Conservation (phyloP, 2,888 invertebrate genomes). For the Pachydiplax longipennis region DNA sequence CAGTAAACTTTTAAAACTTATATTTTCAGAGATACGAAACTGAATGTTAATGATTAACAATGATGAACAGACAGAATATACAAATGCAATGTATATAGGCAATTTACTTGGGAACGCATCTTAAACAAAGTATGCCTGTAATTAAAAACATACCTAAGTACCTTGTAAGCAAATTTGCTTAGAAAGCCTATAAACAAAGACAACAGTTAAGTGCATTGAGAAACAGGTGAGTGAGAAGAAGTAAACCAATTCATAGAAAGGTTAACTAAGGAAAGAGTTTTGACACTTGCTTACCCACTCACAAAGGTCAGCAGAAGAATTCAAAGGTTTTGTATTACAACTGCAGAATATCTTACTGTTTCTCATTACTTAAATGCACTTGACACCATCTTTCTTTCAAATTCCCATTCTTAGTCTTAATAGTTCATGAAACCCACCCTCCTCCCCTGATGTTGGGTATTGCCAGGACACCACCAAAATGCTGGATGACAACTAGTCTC, state of each 20-base stretch:
- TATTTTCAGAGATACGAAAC: too few relatives aligned
- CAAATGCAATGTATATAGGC: neutral
- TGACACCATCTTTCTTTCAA: neutral
- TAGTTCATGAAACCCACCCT: slow-evolving; percentile 69
- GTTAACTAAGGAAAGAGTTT: neutral
- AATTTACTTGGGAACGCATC: neutral
- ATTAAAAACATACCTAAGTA: neutral
- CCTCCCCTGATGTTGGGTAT: slow-evolving; percentile 96
- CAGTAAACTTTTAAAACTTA: too few relatives aligned
- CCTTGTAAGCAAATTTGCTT: neutral
- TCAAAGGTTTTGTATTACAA: neutral
- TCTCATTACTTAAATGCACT: neutral
- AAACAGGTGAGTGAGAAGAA: neutral
- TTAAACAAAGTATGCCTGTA: too few relatives aligned
- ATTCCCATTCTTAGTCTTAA: neutral
- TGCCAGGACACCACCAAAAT: slow-evolving; percentile 87
- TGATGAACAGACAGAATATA: too few relatives aligned
- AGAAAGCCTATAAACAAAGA: neutral
- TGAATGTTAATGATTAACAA: too few relatives aligned
- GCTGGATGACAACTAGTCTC: slow-evolving; percentile 86
- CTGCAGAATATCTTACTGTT: neutral
- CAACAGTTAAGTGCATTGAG: neutral
- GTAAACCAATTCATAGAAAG: neutral
- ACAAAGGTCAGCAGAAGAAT: neutral
- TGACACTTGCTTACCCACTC: neutral